Evolutionary conservation across 2,113 vertebrate species (phyloP).

Genomic region (Cricetomys ansorgei): DNA sequence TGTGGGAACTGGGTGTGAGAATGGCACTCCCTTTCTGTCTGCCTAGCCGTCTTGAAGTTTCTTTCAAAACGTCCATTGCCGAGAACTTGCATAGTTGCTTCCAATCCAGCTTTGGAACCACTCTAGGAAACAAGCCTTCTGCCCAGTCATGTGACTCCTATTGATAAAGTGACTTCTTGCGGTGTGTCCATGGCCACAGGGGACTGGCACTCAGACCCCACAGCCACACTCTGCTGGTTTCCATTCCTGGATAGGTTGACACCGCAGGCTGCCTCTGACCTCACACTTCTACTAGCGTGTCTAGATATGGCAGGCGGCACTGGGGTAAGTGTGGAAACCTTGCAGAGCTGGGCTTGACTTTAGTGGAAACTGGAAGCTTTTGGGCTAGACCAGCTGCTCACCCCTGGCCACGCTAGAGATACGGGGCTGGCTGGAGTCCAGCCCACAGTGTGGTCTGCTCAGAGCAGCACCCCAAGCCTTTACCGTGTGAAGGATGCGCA

Average conservation of each 20-base stretch:
- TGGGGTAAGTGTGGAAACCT: no score
- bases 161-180: neutral
- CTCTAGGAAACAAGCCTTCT: fast-evolving
- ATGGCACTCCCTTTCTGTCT: fast-evolving
- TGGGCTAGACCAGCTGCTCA: fast-evolving
- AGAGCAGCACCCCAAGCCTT: fast-evolving
- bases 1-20: neutral
- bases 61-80: neutral
- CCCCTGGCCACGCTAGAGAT: fast-evolving
- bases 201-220: neutral
- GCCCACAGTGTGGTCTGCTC: neutral
- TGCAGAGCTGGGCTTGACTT: neutral
- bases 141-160: fast-evolving
- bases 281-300: neutral
- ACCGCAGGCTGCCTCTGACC: fast-evolving
- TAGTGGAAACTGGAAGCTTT: neutral
- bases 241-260: fast-evolving
- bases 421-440: no score
- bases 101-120: fast-evolving
- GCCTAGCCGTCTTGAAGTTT: neutral
- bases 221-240: neutral
- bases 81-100: fast-evolving
- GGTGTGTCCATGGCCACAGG: fast-evolving
- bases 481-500: fast-evolving
- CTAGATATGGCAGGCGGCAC: neutral